Evolutionary conservation across 1,140 invertebrate genomes (phyloP).

Genomic region (Drosophila pruinosa): DNA sequence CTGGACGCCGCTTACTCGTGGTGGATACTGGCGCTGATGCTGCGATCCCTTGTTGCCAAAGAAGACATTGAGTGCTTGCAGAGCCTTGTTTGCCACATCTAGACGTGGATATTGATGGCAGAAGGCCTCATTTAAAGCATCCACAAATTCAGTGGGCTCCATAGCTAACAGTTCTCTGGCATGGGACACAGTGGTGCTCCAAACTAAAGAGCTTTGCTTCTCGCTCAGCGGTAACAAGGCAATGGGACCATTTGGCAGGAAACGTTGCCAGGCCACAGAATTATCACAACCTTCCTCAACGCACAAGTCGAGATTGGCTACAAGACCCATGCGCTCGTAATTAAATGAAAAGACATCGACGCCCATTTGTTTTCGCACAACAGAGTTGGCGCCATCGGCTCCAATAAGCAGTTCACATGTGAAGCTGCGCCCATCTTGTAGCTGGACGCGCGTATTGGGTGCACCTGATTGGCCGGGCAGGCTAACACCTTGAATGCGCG

Average conservation of each 20-base stretch:
- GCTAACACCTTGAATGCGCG: conserved; percentile 84
- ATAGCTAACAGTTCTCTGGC: conserved; percentile 89
- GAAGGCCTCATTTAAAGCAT: conserved; percentile 93
- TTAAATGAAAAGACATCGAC: conserved; percentile 91
- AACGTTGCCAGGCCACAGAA: conserved; percentile 97
- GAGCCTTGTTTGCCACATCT: conserved; percentile 83
- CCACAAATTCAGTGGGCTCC: conserved; percentile 92
- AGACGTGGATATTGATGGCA: conserved; percentile 88
- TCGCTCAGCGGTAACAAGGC: conserved; percentile 94
- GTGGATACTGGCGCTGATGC: conserved; percentile 88
- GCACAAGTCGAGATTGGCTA: conserved; percentile 92
- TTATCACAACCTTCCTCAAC: conserved; percentile 86
- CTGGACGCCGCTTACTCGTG: conserved; percentile 87
- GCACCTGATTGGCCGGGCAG: conserved; percentile 79
- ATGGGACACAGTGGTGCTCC: conserved; percentile 91
- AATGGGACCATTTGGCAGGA: conserved; percentile 94
- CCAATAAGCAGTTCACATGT: conserved; percentile 90
- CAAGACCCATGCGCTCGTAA: conserved; percentile 95
- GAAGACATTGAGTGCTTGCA: conserved; percentile 82
- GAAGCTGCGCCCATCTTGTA: conserved; percentile 85
- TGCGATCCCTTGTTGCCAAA: conserved; percentile 51
- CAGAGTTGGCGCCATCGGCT: conserved; percentile 95
- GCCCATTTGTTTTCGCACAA: conserved; percentile 91
- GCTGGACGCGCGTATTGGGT: conserved; percentile 80
- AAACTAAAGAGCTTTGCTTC: conserved; percentile 93